Evolutionary conservation across 2,113 vertebrate species (phyloP), one percentile per base, ranked within the genome.

Genomic region (Raja brachyura): DNA sequence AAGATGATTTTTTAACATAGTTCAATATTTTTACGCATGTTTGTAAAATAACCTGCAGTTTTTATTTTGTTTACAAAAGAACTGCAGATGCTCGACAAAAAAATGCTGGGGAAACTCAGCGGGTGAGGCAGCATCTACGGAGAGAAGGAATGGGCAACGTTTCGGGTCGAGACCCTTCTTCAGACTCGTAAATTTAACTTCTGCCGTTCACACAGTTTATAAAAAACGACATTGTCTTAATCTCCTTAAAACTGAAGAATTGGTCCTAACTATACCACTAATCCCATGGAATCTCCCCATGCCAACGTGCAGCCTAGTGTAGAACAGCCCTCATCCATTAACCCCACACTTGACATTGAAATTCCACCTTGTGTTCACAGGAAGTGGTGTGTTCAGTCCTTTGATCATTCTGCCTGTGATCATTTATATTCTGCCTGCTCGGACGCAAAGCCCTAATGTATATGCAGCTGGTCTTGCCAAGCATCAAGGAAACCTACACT

Each of bases 361-460:
- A 48, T 92, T 39, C 66, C 68, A 73, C 90, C 90, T 48, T 48
- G 68, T 68, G 48, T 6, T 63, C 33, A 70, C 66, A 92, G 90
- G 68, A 92, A 92, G 90, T 54, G 66, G 70, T 18, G 25, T 74
- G 22, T 25, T 20, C 4, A 54, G 90, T 92, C 33, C 48, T 73
- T 73, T 92, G 90, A 70, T 92, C 88, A 66, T 92, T 73, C 88
- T 68, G 61, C 61, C 31, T 73, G 39, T 90, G 63, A n/a, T 68
- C 88, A 33, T 39, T 70, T 70, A 31, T 11, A 70, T 70, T 63
- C 81, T 25, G 56, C 61, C 81, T 86, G 54, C 31, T 66, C 31
- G 31, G 70, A 70, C 66, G 73, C 68, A 92, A 54, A 92, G 39
- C 90, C 68, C 70, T 48, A 70, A 92, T 54, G 63, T 48, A 73